Base-by-base conservation (phyloP, 2,888 invertebrate genomes). In the Cantharis rustica region DNA sequence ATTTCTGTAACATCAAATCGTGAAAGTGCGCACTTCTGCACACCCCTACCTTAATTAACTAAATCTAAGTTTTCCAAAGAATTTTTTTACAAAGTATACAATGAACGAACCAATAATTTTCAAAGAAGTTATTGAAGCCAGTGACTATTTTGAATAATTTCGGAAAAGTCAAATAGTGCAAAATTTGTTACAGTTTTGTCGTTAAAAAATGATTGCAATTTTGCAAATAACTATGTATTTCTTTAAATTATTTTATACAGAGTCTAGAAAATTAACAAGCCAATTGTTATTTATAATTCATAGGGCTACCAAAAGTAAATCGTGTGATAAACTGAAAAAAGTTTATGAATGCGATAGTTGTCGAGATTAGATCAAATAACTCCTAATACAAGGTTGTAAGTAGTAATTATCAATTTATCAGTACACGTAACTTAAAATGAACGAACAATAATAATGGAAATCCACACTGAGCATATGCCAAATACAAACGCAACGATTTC, bases 401-500 rank as follows among this genome's bases (percentile, higher is more conserved):
- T 62, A 61, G 64, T 72, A 75, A 77, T 77, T 75, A 77, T 75
- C 72, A 68, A 77, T 75, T 75, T 78, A 79, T 79, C 76, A 76
- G 76, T 69, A 76, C 72, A 76, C 76, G 79, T 73, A 79, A 76
- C 68, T 70, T 63, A 71, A 75, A 72, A 79, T 79, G 71, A 76
- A 79, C 79, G 71, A 79, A 78, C 79, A 79, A 78, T 76, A 68
- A 76, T 76, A 74, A 78, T 77, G 77, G 71, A 78, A 79, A 78
- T 80, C 76, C 74, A 79, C 69, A 62, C 71, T 77, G 75, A 73
- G 75, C 77, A 80, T 76, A 79, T 75, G 80, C 77, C 80, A 76
- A 80, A 80, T 73, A 76, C 77, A 79, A 80, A 80, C 76, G 76
- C 78, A 76, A 80, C 79, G 77, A 81, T 80, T 81, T 81, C 80